Percentiles rank a stretch among this genome's conserved stretches.
phyloP scores from a whole-genome alignment of 2,888 invertebrate genomes.

The Xestia sexstrigata region DNA sequence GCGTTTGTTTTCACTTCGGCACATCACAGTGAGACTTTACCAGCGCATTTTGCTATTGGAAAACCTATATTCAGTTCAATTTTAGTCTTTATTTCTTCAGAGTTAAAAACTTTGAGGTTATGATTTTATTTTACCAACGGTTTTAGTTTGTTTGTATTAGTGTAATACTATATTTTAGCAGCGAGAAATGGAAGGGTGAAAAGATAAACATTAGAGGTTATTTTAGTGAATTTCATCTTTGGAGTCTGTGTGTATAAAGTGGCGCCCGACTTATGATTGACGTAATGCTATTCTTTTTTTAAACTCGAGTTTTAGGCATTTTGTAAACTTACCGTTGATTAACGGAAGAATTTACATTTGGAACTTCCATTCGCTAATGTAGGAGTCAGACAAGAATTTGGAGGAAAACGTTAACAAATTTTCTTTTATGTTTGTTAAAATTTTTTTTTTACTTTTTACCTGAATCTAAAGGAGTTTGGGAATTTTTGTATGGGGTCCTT shows the following conservation, averaged over 20 bases:
- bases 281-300: slow-evolving; percentile 81
- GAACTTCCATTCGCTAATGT: slow-evolving; percentile 34
- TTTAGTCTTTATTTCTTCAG: slow-evolving; percentile 71
- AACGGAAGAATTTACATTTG: slow-evolving; percentile 40
- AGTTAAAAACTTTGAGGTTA: slow-evolving; percentile 46
- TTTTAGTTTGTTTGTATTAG: slow-evolving; percentile 77
- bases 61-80: slow-evolving; percentile 74
- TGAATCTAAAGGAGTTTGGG: background rate
- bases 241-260: slow-evolving; percentile 85
- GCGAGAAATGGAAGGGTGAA: slow-evolving; percentile 89
- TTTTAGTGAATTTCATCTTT: slow-evolving; percentile 89
- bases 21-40: slow-evolving; percentile 80
- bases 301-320: slow-evolving; percentile 68
- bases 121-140: slow-evolving; percentile 50
- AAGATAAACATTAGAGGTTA: slow-evolving; percentile 88
- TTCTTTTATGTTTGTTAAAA: slow-evolving; percentile 16
- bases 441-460: background rate
- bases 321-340: slow-evolving; percentile 54
- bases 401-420: background rate
- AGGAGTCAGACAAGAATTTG: slow-evolving; percentile 1
- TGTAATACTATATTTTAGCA: slow-evolving; percentile 90
- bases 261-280: slow-evolving; percentile 87
- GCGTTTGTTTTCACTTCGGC: slow-evolving; percentile 89
- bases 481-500: background rate
- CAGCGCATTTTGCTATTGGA: slow-evolving; percentile 72